Evolutionary conservation across 2,113 vertebrate genomes (phyloP), one percentile per base, ranked within the genome.

Genomic region (Dipodomys spectabilis): DNA sequence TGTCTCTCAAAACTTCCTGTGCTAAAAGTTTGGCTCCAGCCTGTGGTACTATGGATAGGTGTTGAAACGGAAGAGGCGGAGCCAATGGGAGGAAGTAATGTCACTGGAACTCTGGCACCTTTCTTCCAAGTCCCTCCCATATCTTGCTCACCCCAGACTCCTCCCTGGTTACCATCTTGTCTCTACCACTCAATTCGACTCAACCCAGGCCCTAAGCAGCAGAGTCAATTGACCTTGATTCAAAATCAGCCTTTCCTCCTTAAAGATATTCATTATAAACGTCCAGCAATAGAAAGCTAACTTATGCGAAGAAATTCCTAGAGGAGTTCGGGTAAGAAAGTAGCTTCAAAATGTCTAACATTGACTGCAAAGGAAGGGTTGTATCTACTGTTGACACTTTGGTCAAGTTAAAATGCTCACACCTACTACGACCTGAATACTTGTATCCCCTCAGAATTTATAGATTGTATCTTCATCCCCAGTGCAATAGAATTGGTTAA

Each of bases 31-130:
- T 64, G 25, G 5, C 53, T 73, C 10, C 20, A 73, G 35, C 4
- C n/a, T 39, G 32, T 28, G 25, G 16, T 0, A 4, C 20, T 18
- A 2, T 12, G 4, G 23, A 22, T 2, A 62, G 23, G 1, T 28
- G 6, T 1, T 11, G 27, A 25, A 27, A n/a, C 15, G n/a, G 62
- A 30, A 15, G 19, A 7, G 27, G 18, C 8, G 18, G 32, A 19
- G n/a, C 18, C 16, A 35, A 0, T 23, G 32, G 20, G 39, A n/a
- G 71, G 32, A 6, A 65, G 57, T 5, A 8, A 19, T 19, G 68
- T 4, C 9, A 71, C n/a, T 18, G 16, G 18, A n/a, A 16, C 6
- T 7, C n/a, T 35, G 18, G 22, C 20, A 64, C 4, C 11, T 22
- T 18, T 22, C 32, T 22, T 22, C 18, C 32, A 57, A 4, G 53